Percentiles rank a stretch among this genome's conserved stretches.
phyloP scores from a whole-genome alignment of 1,140 invertebrate species.

The Diachasmimorpha longicaudata region DNA sequence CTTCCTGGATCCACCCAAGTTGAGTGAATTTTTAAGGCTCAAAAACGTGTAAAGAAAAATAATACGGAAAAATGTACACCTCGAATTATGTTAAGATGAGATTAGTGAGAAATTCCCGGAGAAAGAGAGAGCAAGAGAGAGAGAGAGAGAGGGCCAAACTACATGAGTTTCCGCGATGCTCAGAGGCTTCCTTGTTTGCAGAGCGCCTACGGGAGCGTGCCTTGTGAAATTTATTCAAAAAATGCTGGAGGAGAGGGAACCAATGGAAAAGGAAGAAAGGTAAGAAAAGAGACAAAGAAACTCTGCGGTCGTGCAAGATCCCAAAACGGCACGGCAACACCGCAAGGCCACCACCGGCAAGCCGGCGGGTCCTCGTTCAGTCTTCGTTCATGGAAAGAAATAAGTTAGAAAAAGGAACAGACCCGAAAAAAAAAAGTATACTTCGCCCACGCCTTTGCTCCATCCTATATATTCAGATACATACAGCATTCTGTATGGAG shows the following conservation, averaged over 20 bases:
- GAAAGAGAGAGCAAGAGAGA: background rate
- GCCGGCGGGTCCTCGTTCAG: constrained; percentile 3
- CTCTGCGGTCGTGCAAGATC: background rate
- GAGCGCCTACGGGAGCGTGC: constrained; percentile 15
- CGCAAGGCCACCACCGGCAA: constrained; percentile 28
- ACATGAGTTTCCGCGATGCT: background rate
- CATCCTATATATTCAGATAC: background rate
- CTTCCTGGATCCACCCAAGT: constrained; percentile 16
- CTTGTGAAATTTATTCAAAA: constrained; percentile 26
- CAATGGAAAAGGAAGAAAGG: background rate
- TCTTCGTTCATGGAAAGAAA: constrained; percentile 16
- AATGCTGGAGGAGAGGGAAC: background rate
- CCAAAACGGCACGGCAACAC: constrained; percentile 35
- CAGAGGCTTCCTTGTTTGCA: constrained; percentile 20
- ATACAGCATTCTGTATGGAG: background rate
- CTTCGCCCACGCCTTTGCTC: background rate
- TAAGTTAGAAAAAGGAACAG: background rate
- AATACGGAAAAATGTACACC: background rate
- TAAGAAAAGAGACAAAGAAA: constrained; percentile 4
- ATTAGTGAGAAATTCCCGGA: background rate
- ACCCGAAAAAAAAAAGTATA: background rate
- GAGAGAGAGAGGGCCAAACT: background rate
- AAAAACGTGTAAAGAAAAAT: background rate
- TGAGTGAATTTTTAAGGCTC: background rate
- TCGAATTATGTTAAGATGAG: background rate